Conservation (phyloP, 2,888 invertebrate species). For the Merodon equestris region DNA sequence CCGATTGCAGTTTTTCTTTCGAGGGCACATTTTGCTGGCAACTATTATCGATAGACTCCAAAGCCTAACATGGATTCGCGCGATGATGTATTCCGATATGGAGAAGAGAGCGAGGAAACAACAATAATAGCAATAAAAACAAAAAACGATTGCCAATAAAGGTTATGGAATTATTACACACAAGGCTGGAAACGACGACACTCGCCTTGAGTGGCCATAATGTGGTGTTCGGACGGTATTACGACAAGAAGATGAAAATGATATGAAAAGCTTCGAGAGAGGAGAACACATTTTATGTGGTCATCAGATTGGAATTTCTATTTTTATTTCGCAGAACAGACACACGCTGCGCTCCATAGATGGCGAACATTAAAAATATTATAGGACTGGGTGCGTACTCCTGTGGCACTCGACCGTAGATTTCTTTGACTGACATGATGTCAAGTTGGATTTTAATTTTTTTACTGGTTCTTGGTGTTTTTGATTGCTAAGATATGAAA, state of each 20-base stretch:
- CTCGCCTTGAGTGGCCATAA: slow-evolving; percentile 44
- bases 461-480: no score
- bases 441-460: slow-evolving; percentile 54
- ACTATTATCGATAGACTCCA: slow-evolving; percentile 53
- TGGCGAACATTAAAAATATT: slow-evolving; percentile 56
- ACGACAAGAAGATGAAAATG: slow-evolving; percentile 17
- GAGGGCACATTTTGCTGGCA: slow-evolving; percentile 43
- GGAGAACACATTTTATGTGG: slow-evolving; percentile 48
- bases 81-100: slow-evolving; percentile 35
- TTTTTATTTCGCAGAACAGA: slow-evolving; percentile 51
- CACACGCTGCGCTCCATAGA: slow-evolving; percentile 47
- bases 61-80: slow-evolving; percentile 35
- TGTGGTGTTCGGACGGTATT: slow-evolving; percentile 19
- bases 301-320: slow-evolving; percentile 58
- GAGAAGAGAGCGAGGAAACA: slow-evolving; percentile 8
- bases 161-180: slow-evolving; percentile 61
- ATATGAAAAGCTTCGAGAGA: slow-evolving; percentile 22
- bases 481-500: slow-evolving; percentile 39
- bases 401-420: slow-evolving; percentile 33
- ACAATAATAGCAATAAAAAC: slow-evolving; percentile 8
- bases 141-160: slow-evolving; percentile 53
- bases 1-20: background rate
- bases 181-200: slow-evolving; percentile 6
- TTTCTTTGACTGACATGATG: slow-evolving; percentile 55
- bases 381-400: slow-evolving; percentile 53